A percentile compares a stretch with the other conserved stretches of the same genome.
These are phyloP conservation scores for Leucoraja ocellata DNA, from an alignment of 2,797 vertebrate genomes.

Conservation along the genomic window DNA sequence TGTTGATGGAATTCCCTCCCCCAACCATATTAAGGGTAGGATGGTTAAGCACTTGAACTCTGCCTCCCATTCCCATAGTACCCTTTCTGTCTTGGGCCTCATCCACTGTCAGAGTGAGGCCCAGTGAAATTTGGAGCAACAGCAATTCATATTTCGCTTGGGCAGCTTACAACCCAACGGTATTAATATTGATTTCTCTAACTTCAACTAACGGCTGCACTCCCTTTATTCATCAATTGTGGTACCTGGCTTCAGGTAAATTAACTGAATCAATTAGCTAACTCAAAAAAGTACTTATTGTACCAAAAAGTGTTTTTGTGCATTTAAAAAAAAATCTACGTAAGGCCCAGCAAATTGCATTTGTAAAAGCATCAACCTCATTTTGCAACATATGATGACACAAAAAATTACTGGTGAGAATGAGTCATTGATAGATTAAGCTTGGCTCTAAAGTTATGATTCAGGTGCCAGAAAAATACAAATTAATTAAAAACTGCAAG, in stretches of 20 bases:
- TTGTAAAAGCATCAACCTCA: neutral
- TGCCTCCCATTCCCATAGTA: too few relatives aligned
- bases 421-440: slow-evolving; percentile 30
- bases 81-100: too few relatives aligned
- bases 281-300: neutral
- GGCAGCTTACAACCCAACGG: too few relatives aligned
- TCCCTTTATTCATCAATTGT: neutral
- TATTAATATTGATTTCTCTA: too few relatives aligned
- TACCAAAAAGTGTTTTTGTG: neutral
- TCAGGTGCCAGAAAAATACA: slow-evolving; percentile 36
- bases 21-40: too few relatives aligned
- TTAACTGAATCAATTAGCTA: neutral
- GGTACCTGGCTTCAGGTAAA: neutral
- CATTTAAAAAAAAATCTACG: neutral
- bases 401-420: slow-evolving; percentile 13
- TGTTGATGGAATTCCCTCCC: too few relatives aligned
- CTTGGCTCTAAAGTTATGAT: neutral
- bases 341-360: neutral
- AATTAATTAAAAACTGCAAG: slow-evolving; percentile 37
- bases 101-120: too few relatives aligned
- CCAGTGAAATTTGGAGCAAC: too few relatives aligned
- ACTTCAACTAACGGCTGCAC: too few relatives aligned
- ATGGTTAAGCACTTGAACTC: too few relatives aligned
- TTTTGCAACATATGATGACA: slow-evolving; percentile 24
- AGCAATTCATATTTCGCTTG: too few relatives aligned